These are phyloP conservation scores for Cremastinae sp. DNA, from an alignment of 2,888 invertebrate species.

Conservation along the genomic window DNA sequence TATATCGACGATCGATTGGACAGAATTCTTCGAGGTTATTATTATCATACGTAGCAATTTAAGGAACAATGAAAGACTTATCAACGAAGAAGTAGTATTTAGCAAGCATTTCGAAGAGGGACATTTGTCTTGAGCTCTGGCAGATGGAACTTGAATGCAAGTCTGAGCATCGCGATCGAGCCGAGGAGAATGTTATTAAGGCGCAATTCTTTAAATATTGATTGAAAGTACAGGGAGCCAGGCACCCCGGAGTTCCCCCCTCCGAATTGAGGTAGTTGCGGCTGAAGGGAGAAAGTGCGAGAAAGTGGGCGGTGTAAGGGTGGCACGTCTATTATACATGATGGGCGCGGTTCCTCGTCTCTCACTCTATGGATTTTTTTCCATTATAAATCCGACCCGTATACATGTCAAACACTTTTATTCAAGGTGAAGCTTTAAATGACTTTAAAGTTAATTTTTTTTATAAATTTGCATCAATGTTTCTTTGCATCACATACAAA, in stretches of 20 bases:
- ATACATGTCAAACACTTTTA: slow-evolving; percentile 70
- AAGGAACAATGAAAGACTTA: too few species aligned
- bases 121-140: too few species aligned
- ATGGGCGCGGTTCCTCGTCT: slow-evolving; percentile 78
- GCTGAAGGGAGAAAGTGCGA: slow-evolving; percentile 71
- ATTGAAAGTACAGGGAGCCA: slow-evolving; percentile 73
- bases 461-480: too few species aligned
- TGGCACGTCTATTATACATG: slow-evolving; percentile 78
- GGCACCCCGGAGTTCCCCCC: slow-evolving; percentile 63
- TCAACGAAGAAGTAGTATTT: too few species aligned
- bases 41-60: too few species aligned
- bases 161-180: slow-evolving; percentile 67
- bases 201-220: slow-evolving; percentile 80
- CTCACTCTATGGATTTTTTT: slow-evolving; percentile 77
- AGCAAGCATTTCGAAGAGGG: too few species aligned
- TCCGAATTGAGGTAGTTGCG: slow-evolving; percentile 55
- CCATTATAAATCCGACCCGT: slow-evolving; percentile 74
- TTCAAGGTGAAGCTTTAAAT: slow-evolving; percentile 63
- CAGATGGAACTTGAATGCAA: slow-evolving; percentile 53
- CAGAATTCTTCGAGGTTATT: too few species aligned
- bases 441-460: too few species aligned
- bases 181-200: slow-evolving; percentile 75
- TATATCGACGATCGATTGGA: too few species aligned
- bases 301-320: slow-evolving; percentile 70
- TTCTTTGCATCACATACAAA: too few species aligned